Evolutionary conservation across 2,113 vertebrate genomes (phyloP).

Genomic region (Pyrgilauda ruficollis): DNA sequence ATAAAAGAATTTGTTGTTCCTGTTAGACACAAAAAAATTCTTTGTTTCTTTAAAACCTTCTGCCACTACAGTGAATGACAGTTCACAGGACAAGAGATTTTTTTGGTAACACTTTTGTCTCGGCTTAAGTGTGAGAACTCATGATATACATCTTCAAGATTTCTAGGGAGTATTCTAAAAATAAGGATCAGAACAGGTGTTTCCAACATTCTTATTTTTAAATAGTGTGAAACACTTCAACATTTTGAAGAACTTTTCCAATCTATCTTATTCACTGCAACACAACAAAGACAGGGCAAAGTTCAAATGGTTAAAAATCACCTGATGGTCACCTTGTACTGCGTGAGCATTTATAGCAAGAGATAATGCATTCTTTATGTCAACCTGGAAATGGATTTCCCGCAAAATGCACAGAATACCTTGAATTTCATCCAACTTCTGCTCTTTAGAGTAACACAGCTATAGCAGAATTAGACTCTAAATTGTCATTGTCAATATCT

Average conservation of each 20-base stretch:
- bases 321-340: neutral
- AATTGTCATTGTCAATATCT: neutral
- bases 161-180: neutral
- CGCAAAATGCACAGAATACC: neutral
- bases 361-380: neutral
- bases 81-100: neutral
- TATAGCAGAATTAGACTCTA: neutral
- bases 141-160: neutral
- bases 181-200: neutral
- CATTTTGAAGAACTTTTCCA: neutral
- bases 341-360: neutral
- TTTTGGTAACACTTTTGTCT: neutral
- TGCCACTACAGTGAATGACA: neutral
- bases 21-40: neutral
- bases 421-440: neutral
- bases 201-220: neutral
- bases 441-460: neutral
- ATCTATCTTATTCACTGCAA: neutral
- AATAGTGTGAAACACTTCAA: neutral
- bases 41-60: neutral
- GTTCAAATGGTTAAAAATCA: neutral
- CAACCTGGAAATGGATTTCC: neutral
- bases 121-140: neutral
- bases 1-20: neutral
- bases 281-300: neutral